Evolutionary conservation across 2,888 invertebrate genomes (phyloP).

Genomic region (Anodontia alba): DNA sequence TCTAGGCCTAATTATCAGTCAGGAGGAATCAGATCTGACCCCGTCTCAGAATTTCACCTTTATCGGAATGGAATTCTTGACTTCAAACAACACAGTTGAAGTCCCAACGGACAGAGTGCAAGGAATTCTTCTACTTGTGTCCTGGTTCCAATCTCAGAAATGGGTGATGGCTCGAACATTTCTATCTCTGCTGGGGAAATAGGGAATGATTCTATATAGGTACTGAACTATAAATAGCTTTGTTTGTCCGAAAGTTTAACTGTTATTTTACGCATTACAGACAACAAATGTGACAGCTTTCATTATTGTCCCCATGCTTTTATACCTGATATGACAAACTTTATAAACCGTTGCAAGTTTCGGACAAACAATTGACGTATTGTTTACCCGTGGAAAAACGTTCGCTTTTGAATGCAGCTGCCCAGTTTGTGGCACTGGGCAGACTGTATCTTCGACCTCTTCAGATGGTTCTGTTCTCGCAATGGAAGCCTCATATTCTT

Average conservation of each 20-base stretch:
- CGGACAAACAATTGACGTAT: too few relatives aligned
- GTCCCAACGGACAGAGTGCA: neutral
- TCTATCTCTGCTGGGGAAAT: slow-evolving; percentile 19
- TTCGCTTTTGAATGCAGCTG: slow-evolving; percentile 18
- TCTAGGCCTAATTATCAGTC: slow-evolving; percentile 10
- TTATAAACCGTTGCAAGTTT: too few relatives aligned
- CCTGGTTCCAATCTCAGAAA: neutral
- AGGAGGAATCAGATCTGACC: slow-evolving; percentile 31
- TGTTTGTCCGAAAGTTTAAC: too few relatives aligned
- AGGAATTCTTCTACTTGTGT: neutral
- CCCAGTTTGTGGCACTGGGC: slow-evolving; percentile 30
- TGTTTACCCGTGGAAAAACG: too few relatives aligned
- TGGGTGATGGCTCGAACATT: slow-evolving; percentile 20
- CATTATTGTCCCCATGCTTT: too few relatives aligned
- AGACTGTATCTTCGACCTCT: slow-evolving; percentile 32
- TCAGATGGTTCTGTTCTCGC: slow-evolving; percentile 17
- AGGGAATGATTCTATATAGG: too few relatives aligned
- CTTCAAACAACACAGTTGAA: neutral
- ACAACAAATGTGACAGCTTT: too few relatives aligned
- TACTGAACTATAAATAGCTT: too few relatives aligned
- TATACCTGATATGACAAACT: too few relatives aligned
- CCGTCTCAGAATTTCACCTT: slow-evolving; percentile 39
- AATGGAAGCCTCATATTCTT: slow-evolving; percentile 25
- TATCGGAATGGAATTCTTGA: slow-evolving; percentile 19
- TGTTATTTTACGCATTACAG: too few relatives aligned